phyloP scores from a whole-genome alignment of 2,113 vertebrate genomes.

The Opisthocomus hoazin region DNA sequence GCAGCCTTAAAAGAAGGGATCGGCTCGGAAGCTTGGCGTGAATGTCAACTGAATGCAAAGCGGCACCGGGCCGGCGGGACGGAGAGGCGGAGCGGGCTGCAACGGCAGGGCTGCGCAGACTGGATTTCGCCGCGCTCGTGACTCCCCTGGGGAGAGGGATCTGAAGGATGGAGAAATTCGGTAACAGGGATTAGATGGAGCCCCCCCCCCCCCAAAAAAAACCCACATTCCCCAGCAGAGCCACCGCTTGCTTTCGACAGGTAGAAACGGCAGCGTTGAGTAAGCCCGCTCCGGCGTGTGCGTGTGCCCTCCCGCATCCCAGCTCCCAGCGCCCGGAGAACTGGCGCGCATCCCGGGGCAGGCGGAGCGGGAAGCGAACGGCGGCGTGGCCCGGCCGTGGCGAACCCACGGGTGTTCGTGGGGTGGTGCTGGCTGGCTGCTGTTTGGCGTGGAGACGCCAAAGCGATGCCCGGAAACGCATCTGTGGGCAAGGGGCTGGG shows the following conservation, averaged over 20 bases:
- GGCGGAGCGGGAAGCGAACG: neutral
- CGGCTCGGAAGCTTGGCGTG: accelerated
- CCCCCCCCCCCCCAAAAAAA: too few relatives aligned
- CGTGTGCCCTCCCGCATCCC: neutral
- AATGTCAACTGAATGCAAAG: neutral
- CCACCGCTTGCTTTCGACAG: neutral
- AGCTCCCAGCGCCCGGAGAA: neutral
- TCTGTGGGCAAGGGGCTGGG: accelerated
- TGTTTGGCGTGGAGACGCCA: neutral
- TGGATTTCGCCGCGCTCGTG: neutral
- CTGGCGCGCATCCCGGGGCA: accelerated
- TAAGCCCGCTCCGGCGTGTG: neutral
- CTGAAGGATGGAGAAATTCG: neutral
- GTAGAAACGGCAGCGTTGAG: neutral
- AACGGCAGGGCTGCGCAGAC: neutral
- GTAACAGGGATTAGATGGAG: neutral
- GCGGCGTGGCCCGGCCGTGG: neutral
- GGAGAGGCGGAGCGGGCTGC: neutral
- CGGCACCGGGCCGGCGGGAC: neutral
- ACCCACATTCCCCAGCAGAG: neutral
- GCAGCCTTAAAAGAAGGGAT: neutral
- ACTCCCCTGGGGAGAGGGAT: neutral
- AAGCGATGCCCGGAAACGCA: neutral
- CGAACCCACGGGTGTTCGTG: neutral
- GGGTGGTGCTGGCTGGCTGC: neutral